Evolutionary conservation across 2,113 vertebrate genomes (phyloP).

Genomic region (Dasypus novemcinctus): DNA sequence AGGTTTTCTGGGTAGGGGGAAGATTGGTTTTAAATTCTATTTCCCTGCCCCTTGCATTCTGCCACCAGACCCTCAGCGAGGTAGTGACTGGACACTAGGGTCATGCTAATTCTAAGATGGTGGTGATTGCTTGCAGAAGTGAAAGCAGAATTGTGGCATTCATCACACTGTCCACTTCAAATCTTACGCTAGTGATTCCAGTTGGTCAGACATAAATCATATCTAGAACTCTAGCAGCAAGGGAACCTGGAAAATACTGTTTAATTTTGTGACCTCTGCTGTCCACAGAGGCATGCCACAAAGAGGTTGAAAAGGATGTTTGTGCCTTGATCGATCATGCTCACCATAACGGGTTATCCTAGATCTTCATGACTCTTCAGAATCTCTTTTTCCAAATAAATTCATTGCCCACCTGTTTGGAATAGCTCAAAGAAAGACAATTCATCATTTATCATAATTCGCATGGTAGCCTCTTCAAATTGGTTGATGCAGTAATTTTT

Average conservation of each 20-base stretch:
- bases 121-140: background rate
- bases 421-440: constrained; percentile 45
- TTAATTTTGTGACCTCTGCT: background rate
- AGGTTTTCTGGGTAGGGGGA: too few species aligned
- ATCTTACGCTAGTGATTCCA: background rate
- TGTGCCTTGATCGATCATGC: background rate
- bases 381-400: constrained; percentile 21
- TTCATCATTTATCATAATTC: constrained; percentile 36
- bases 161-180: background rate
- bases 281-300: background rate
- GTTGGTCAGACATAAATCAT: background rate
- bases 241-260: background rate
- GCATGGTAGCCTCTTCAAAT: constrained; percentile 4
- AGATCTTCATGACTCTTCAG: background rate
- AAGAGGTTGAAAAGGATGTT: background rate
- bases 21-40: too few species aligned
- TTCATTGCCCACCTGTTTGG: constrained; percentile 40
- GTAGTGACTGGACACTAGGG: background rate
- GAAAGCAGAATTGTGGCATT: background rate
- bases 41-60: background rate
- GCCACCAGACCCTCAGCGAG: background rate
- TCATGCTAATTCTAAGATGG: background rate
- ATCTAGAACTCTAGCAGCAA: background rate
- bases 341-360: constrained; percentile 11
- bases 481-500: background rate